Conservation (phyloP, 1,140 invertebrate species). For the Drosophila azteca region DNA sequence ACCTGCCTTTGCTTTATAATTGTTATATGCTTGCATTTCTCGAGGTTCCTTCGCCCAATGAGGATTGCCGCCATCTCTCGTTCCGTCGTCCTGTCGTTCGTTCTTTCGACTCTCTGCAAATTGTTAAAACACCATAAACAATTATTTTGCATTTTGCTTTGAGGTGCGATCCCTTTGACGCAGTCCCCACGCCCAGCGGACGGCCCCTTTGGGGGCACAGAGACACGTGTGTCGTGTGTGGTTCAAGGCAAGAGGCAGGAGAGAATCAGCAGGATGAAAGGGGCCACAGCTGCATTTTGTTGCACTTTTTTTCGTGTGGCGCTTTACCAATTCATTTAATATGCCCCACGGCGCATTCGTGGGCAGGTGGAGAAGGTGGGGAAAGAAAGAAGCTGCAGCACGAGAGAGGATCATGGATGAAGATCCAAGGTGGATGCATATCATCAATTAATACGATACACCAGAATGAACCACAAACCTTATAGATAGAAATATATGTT, state of each 20-base stretch:
- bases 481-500: no score
- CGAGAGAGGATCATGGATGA: no score
- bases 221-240: conserved; percentile 12
- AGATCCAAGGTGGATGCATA: no score
- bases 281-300: conserved; percentile 34
- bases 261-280: not conserved
- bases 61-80: conserved; percentile 11
- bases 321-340: conserved; percentile 59
- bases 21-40: conserved; percentile 66
- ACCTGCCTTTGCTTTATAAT: conserved; percentile 47
- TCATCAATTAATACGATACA: no score
- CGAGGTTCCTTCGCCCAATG: conserved; percentile 23
- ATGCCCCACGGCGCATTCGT: conserved; percentile 20
- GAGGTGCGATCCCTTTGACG: conserved; percentile 58
- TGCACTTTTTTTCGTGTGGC: conserved; percentile 57
- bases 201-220: conserved; percentile 10
- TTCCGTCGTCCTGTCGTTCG: no score
- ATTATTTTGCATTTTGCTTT: conserved; percentile 79
- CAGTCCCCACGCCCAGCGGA: not conserved
- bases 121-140: conserved; percentile 81
- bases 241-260: conserved; percentile 8
- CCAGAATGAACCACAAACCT: no score
- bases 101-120: conserved; percentile 47
- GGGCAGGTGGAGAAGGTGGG: not conserved
- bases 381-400: not conserved